Evolutionary conservation across 2,113 vertebrate species (phyloP), one percentile per base, ranked within the genome.

Genomic region (Rhadina sibilatrix): DNA sequence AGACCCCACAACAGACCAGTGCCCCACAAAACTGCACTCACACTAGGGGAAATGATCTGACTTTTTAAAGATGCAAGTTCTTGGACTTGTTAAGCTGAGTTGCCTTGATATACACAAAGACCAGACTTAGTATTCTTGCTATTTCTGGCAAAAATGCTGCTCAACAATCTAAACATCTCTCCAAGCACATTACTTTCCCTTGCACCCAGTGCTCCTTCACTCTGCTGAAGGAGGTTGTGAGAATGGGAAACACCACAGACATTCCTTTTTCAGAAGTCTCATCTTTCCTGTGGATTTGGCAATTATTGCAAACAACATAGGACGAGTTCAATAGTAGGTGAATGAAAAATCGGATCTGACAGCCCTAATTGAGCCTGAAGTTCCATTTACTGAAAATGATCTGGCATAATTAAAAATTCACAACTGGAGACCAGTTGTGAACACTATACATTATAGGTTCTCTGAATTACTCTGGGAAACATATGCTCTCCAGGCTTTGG

Each of bases 361-460:
- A 97, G 96, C 90, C 97, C 96, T 98, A 98, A 98, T 97, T 98
- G 98, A 97, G 97, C 93, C 97, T 91, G 38, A 97, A 98, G 95
- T 97, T 95, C 97, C 97, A 97, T 97, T 98, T 98, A 97, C 98
- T 96, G 97, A 98, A 98, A 98, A 98, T 92, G 96, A 97, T 97
- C 97, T 96, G 95, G 94, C 82, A 49, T 96, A 98, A 98, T 98
- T 98, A 98, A 98, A 98, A 98, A 98, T 97, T 97, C 97, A 98
- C 97, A 98, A 98, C 93, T 95, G 94, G 95, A 97, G 96, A 95
- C 97, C 97, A 94, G 94, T 90, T 97, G 96, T 90, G 94, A 98
- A 96, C 59, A 88, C 75, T 95, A 93, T 89, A 94, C 89, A 91
- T 97, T 96, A 97, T 76, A 92, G 93, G 89, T 82, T 98, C 94